These are phyloP conservation scores for Caenorhabditis remanei DNA, from an alignment of 1,140 invertebrate species.

Conservation along the genomic window DNA sequence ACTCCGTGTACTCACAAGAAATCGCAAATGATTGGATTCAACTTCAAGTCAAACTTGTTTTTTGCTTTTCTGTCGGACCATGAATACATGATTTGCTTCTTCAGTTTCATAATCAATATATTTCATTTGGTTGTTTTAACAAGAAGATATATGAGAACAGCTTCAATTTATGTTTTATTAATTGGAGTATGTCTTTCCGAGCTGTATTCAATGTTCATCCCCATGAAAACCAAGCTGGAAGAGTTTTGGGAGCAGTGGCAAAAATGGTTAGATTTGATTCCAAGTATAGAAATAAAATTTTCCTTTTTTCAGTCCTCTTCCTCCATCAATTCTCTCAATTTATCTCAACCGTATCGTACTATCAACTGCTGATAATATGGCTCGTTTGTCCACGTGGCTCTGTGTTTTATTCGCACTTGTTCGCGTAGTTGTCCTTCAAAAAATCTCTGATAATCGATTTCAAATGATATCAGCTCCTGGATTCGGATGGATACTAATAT, in stretches of 20 bases:
- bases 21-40: neutral
- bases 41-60: neutral
- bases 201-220: neutral
- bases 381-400: constrained; percentile 11
- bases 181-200: constrained; percentile 34
- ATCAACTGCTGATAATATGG: neutral
- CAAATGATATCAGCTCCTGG: constrained; percentile 31
- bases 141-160: constrained; percentile 33
- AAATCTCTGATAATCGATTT: constrained; percentile 9
- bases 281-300: neutral
- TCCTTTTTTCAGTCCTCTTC: neutral
- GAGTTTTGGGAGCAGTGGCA: neutral
- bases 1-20: neutral
- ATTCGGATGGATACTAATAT: constrained; percentile 33
- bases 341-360: constrained; percentile 18
- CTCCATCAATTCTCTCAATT: neutral
- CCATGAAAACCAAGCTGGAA: neutral
- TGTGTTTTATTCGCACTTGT: constrained; percentile 20
- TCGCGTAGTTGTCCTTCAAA: neutral
- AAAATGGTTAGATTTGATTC: neutral
- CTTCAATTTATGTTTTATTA: constrained; percentile 29
- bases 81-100: constrained; percentile 43
- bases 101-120: constrained; percentile 18
- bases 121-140: constrained; percentile 30
- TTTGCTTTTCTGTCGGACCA: constrained; percentile 15